These are phyloP conservation scores for Pan troglodytes DNA, from an alignment of 2,113 vertebrate genomes.

Conservation along the genomic window NHGRI_mPanTro3-v2.1_pri NC_072414.2:32038001-32038500, in stretches of 20 bases:
- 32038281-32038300: not conserved
- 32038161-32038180: not conserved
- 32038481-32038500: no score
- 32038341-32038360: not conserved
- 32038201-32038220: not conserved
- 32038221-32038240: not conserved
- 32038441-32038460: no score
- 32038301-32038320: not conserved
- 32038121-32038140: not conserved
- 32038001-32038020: not conserved
- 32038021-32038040: not conserved
- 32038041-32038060: not conserved
- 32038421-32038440: no score
- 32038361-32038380: not conserved
- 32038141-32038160: not conserved
- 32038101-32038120: not conserved
- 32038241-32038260: not conserved
- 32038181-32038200: not conserved
- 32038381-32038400: not conserved
- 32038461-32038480: no score
- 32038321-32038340: not conserved
- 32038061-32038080: not conserved
- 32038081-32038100: not conserved
- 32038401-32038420: no score
- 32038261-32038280: not conserved